A percentile compares a stretch with the other conserved stretches of the same genome.
These are phyloP conservation scores for Eulimnadia texana DNA, from an alignment of 1,140 invertebrate species.

Conservation along the genomic window DNA sequence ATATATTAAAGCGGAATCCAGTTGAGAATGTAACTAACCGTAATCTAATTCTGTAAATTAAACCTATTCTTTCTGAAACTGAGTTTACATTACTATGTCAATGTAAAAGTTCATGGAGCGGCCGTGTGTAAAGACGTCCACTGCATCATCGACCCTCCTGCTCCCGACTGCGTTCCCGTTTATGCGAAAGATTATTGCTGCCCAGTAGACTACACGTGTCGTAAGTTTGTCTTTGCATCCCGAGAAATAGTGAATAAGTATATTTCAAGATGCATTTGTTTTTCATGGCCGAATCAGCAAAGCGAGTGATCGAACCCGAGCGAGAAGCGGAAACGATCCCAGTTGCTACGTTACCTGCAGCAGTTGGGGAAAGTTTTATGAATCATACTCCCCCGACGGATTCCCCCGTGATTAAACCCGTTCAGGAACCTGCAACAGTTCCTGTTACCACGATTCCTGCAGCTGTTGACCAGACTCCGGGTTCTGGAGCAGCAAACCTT, in stretches of 20 bases:
- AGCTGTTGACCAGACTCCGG: no score
- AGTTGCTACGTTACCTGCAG: neutral
- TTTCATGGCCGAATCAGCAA: neutral
- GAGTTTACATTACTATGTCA: neutral
- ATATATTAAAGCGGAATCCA: neutral
- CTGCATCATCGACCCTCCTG: neutral
- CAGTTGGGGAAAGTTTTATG: no score
- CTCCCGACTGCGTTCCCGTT: slow-evolving; percentile 9
- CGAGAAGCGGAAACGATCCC: neutral
- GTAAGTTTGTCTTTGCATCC: neutral
- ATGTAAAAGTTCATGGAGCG: no score
- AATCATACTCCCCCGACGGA: neutral
- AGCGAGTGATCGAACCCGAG: neutral
- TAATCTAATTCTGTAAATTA: neutral
- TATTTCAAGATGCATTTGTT: neutral
- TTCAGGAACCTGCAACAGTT: neutral
- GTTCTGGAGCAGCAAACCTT: neutral
- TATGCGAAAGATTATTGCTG: slow-evolving; percentile 9
- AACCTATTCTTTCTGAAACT: neutral
- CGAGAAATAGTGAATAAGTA: neutral
- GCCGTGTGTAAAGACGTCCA: slow-evolving; percentile 3
- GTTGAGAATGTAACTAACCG: neutral
- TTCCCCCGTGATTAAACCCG: neutral
- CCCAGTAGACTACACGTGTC: slow-evolving; percentile 1
- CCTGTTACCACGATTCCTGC: neutral